phyloP scores from a whole-genome alignment of 92 coral and sea anemone genomes.

The Isaurus tuberculatus region DNA sequence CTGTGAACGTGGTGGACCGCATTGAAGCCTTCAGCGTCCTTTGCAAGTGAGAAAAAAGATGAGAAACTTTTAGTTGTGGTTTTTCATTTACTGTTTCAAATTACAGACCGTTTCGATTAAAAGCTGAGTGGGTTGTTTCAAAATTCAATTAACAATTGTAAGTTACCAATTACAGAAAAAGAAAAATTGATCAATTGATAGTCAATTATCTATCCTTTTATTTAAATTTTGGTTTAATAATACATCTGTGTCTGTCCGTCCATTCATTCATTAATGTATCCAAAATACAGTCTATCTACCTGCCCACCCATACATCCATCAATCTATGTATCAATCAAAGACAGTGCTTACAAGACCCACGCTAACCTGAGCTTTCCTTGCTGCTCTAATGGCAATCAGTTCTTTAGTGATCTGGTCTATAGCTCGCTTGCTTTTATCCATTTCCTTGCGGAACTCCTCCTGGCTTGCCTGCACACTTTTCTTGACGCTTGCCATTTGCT shows the following conservation, averaged over 20 bases:
- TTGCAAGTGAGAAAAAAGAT: background rate
- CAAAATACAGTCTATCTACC: too few species aligned
- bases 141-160: too few species aligned
- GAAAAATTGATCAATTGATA: too few species aligned
- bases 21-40: constrained; percentile 98
- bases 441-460: constrained; percentile 85
- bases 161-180: too few species aligned
- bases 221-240: too few species aligned
- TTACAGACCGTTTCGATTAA: too few species aligned
- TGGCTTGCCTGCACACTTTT: constrained; percentile 71
- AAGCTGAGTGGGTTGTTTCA: too few species aligned
- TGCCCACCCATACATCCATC: too few species aligned
- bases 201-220: too few species aligned
- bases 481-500: constrained; percentile 89
- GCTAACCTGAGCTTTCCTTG: constrained; percentile 88
- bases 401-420: constrained; percentile 82
- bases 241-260: too few species aligned
- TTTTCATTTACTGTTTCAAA: background rate
- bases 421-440: constrained; percentile 82
- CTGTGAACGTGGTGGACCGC: constrained; percentile 97
- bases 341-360: background rate
- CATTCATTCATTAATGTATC: too few species aligned
- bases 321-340: too few species aligned
- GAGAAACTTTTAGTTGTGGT: background rate
- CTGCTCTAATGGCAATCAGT: constrained; percentile 81